Conservation (phyloP, 2,888 invertebrate species). For the Acleris emargana region DNA sequence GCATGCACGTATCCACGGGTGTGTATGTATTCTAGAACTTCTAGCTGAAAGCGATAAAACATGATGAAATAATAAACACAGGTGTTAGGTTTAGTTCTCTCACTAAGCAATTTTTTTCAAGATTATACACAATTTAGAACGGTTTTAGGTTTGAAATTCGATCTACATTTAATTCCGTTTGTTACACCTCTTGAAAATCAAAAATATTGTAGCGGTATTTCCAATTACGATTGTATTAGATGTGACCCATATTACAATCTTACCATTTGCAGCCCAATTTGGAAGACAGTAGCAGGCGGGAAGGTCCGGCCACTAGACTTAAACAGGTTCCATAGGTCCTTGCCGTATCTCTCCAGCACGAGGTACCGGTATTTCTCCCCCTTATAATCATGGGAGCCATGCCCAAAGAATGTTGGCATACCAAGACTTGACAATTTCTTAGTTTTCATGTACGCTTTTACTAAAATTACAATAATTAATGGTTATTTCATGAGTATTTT, state of each 20-base stretch:
- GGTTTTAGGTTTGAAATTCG: no score
- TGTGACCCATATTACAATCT: conserved; percentile 29
- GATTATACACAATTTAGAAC: no score
- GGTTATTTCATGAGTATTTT: neutral
- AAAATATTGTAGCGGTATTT: no score
- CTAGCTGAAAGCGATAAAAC: conserved; percentile 84
- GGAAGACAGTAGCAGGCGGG: conserved; percentile 89
- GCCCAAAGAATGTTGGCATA: conserved; percentile 92
- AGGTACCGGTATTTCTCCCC: conserved; percentile 93
- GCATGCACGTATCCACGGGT: conserved; percentile 95
- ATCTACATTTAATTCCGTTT: no score
- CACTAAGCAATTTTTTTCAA: no score
- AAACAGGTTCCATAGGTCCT: conserved; percentile 92
- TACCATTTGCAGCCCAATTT: conserved; percentile 93
- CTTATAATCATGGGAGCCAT: conserved; percentile 91
- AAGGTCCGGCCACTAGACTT: conserved; percentile 86
- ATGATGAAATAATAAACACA: neutral
- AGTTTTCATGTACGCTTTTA: conserved; percentile 87
- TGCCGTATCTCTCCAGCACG: conserved; percentile 94
- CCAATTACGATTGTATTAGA: no score
- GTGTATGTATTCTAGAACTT: conserved; percentile 97
- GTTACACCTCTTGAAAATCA: no score
- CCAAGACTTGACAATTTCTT: conserved; percentile 89
- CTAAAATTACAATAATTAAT: conserved; percentile 66
- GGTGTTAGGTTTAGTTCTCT: no score